Evolutionary conservation across 2,888 invertebrate species (phyloP).

Genomic region (Hydroisotoma schaefferi): DNA sequence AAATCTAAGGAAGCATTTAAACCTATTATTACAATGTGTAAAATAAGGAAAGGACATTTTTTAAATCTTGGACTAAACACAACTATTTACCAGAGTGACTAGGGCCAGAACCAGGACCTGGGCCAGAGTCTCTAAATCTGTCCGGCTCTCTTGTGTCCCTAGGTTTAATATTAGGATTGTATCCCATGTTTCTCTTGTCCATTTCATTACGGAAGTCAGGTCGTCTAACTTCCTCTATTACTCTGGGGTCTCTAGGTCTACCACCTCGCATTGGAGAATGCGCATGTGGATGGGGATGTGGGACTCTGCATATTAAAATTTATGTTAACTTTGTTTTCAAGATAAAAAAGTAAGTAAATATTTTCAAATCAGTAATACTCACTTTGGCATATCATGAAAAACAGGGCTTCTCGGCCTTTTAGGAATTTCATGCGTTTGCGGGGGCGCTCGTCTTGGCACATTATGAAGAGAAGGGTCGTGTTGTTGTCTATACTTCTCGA

Average conservation of each 20-base stretch:
- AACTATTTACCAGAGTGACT: no score
- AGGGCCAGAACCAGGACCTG: neutral
- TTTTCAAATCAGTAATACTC: neutral
- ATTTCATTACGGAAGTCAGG: neutral
- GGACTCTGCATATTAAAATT: no score
- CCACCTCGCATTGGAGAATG: conserved; percentile 15
- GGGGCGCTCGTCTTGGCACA: conserved; percentile 4
- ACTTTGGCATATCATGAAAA: neutral
- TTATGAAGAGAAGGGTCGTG: neutral
- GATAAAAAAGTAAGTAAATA: no score
- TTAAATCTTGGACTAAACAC: no score
- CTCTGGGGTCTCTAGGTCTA: conserved; percentile 12
- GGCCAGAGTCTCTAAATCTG: neutral
- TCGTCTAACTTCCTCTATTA: neutral
- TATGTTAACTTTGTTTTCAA: no score
- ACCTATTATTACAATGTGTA: no score
- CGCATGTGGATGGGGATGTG: no score
- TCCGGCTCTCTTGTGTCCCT: neutral
- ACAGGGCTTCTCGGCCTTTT: neutral
- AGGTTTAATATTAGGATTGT: neutral
- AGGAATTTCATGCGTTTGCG: conserved; percentile 5
- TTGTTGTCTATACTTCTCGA: conserved; percentile 10
- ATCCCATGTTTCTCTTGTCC: neutral
- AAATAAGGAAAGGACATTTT: no score
- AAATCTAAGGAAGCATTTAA: no score